A percentile compares a stretch with the other conserved stretches of the same genome.
phyloP scores from a whole-genome alignment of 2,888 invertebrate species.

The Peribatodes rhomboidaria region DNA sequence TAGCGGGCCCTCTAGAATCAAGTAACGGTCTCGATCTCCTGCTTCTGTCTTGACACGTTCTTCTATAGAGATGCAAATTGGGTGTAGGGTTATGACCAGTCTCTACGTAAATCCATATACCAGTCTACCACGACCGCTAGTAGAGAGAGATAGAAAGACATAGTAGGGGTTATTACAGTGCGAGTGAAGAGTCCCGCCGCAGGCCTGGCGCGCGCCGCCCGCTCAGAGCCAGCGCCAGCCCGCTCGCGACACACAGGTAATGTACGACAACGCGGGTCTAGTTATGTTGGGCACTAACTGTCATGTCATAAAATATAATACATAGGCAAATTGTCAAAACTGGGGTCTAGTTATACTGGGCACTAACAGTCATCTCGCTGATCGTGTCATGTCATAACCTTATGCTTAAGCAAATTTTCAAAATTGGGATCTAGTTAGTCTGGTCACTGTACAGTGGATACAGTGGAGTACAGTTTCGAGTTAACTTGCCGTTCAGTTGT shows the following conservation, averaged over 20 bases:
- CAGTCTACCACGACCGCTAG: constrained; percentile 21
- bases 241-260: constrained; percentile 55
- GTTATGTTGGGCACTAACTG: not conserved
- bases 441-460: no score
- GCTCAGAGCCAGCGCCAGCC: constrained; percentile 64
- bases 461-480: no score
- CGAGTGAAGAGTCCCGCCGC: constrained; percentile 32
- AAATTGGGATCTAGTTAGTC: no score
- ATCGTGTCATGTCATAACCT: no score
- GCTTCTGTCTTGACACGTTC: no score
- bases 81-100: no score
- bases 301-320: not conserved
- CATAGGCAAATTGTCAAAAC: not conserved
- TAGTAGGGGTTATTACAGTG: constrained; percentile 17
- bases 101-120: no score
- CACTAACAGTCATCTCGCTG: not conserved
- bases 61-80: no score
- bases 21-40: no score
- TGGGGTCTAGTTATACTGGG: not conserved
- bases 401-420: no score
- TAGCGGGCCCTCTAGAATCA: no score
- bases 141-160: not conserved
- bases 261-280: not conserved
- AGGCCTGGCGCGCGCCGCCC: constrained; percentile 66
- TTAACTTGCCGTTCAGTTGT: no score